Conservation (phyloP, 2,113 vertebrate species). For the Desmodus rotundus region DNA sequence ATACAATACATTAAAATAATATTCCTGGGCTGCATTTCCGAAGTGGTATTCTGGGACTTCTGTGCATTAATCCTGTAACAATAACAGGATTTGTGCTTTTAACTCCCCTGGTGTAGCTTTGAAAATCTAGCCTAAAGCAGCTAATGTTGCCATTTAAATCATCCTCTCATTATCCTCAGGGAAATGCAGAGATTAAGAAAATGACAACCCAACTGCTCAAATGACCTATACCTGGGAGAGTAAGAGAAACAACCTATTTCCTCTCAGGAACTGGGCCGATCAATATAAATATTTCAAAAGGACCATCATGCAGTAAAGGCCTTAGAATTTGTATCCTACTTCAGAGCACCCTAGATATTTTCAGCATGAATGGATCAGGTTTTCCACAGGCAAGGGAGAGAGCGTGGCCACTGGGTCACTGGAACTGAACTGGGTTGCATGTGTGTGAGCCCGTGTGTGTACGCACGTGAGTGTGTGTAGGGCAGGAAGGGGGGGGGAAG, state of each 20-base stretch:
- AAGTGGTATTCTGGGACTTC: constrained; percentile 76
- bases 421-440: neutral
- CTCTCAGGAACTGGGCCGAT: neutral
- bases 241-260: constrained; percentile 44
- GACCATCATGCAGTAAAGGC: constrained; percentile 16
- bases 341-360: constrained; percentile 27
- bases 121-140: constrained; percentile 71
- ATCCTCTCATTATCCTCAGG: constrained; percentile 54
- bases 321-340: neutral
- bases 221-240: constrained; percentile 35
- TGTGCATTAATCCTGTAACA: constrained; percentile 76
- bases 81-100: constrained; percentile 76
- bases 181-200: constrained; percentile 60
- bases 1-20: constrained; percentile 69
- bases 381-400: neutral
- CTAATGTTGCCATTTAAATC: constrained; percentile 62
- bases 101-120: constrained; percentile 71
- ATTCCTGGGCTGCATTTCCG: constrained; percentile 77
- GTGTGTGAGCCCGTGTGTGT: neutral
- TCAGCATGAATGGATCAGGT: neutral
- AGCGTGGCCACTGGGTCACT: neutral
- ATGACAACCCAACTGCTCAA: constrained; percentile 37
- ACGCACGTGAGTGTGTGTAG: neutral
- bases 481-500: neutral
- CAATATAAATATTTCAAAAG: constrained; percentile 62